Evolutionary conservation across 2,797 vertebrate species (phyloP), one percentile per base, ranked within the genome.

Genomic region (Gadopsis marmoratus): DNA sequence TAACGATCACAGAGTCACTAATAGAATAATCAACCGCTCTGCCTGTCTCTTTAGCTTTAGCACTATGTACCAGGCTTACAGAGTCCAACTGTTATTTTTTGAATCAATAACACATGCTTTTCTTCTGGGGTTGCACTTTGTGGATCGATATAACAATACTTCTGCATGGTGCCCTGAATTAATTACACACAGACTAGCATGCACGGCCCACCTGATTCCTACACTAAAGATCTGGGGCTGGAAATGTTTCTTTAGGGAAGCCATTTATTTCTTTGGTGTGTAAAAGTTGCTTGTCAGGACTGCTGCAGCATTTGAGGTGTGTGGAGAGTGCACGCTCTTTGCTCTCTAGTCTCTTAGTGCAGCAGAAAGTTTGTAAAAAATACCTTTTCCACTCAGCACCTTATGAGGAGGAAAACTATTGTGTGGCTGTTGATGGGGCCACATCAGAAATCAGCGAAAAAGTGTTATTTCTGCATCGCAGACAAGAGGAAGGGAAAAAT

Each of bases 61-160:
- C 39, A 31, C 14, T 35, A 71, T 53, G 54, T 53, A 63, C 41
- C 53, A 59, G 62, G 58, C 26, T 74, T 78, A 54, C 50, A 66
- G 9, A 21, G 45, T 56, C 54, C 67, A 43, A 19, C 50, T 1
- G 19, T 76, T 76, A 78, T 81, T 88, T 90, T 79, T 74, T 48
- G 10, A 16, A 90, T 93, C 89, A 84, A 90, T 88, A 88, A 85
- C 81, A 81, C 82, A 51, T 79, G 78, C 73, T 82, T 81, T 86
- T 71, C 73, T 70, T 78, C 55, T 50, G 59, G 64, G 70, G 70
- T 82, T 84, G 72, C 79, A 75, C 78, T 89, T 81, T 88, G 64
- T 50, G 51, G 79, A 79, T 91, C 82, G 7, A 93, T 92, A 54
- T n/a, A 68, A 78, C 78, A 87, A 84, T 77, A 82, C 77, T 62